Evolutionary conservation across 2,113 vertebrate genomes (phyloP), one percentile per base, ranked within the genome.

Genomic region (Glaucomys volans): DNA sequence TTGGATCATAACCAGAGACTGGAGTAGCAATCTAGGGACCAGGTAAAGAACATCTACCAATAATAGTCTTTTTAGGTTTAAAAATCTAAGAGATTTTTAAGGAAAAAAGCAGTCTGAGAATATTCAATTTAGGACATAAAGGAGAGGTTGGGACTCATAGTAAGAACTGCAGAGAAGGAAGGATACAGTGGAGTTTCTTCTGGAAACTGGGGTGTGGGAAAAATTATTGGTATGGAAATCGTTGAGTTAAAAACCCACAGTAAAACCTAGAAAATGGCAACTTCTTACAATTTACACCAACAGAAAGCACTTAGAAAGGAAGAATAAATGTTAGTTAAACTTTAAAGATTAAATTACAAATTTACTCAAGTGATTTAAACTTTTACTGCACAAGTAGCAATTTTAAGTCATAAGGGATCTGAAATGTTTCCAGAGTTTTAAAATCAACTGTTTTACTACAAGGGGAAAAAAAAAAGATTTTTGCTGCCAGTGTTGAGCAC

Each of bases 251-350:
- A 89, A 86, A 81, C 37, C 32, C 9, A 86, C 32, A 75, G 81
- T 28, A 44, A 97, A 93, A 8, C 10, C 81, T n/a, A 84, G 5
- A 80, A 81, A 94, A 42, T 90, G 44, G 83, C 64, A 87, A 89
- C 44, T 72, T 81, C 87, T 91, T 91, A 77, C 18, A 87, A 92
- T 84, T 54, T 90, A 95, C 8, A 90, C n/a, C 57, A 95, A 91
- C 40, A 81, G 74, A 76, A 94, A 97, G 59, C 79, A 97, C 75
- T 87, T 91, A 87, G 59, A 71, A 84, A 92, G 77, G 79, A 94
- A 95, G 97, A 95, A 97, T 97, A 97, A 97, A 95, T 91, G 92
- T 98, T 97, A 98, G 97, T 98, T 98, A 97, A 98, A 97, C 79
- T 95, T 96, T 72, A 91, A 94, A 91, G 87, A 96, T 97, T 97